Evolutionary conservation across 1,140 invertebrate genomes (phyloP), one percentile per base, ranked within the genome.

Genomic region (Epicauta chinensis): DNA sequence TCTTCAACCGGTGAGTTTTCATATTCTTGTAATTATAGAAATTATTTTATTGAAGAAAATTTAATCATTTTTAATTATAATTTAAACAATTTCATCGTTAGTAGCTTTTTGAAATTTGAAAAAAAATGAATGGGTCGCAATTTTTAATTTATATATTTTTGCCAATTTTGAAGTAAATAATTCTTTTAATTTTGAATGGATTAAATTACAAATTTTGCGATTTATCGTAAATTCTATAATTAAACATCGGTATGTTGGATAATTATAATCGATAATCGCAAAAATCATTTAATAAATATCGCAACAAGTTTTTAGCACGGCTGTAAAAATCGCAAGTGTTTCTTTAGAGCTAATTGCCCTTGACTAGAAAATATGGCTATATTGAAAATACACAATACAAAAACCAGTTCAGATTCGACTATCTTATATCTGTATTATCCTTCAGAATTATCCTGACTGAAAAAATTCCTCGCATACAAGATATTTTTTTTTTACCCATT

Each of bases 1-100:
- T 31, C 50, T 11, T 45, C 53, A 34, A 44, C 45, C 13, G 53
- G 53, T 55, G 35, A 55, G 53, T 51, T 43, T 35, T 30, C 30
- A 29, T 16, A 49, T 23, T 36, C 11, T 39, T 49, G n/a, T 3
- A n/a, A 14, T 45, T 16, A 5, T 35, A 35, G 34, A 14, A 30
- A 12, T 31, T 34, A 9, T 34, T 46, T 16, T 12, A 1, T 32
- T 31, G 3, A n/a, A n/a, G n/a, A n/a, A n/a, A n/a, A n/a, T n/a
- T n/a, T n/a, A n/a, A n/a, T n/a, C n/a, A n/a, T n/a, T n/a, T n/a
- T n/a, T n/a, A n/a, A n/a, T n/a, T n/a, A n/a, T n/a, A n/a, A n/a
- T n/a, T n/a, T n/a, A n/a, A n/a, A n/a, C n/a, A n/a, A n/a, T n/a
- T n/a, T n/a, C n/a, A n/a, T n/a, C n/a, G n/a, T n/a, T n/a, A n/a